Conservation (phyloP, 2,888 invertebrate genomes). For the Folsomia candida region DNA sequence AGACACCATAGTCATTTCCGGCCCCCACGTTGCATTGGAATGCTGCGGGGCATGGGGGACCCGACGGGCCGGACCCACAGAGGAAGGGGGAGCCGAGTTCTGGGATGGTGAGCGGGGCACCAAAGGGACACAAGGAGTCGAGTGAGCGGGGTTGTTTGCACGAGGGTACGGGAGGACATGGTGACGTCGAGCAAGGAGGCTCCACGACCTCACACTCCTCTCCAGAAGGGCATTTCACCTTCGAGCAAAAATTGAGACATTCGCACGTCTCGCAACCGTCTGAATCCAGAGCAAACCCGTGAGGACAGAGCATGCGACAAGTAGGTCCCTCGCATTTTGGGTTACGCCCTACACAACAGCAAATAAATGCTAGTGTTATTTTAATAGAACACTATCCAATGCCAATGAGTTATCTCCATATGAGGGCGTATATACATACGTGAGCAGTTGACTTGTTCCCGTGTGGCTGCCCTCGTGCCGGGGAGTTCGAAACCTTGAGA, state of each 20-base stretch:
- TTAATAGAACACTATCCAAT: no score
- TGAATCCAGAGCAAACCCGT: conserved; percentile 70
- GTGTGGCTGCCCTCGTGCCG: conserved; percentile 52
- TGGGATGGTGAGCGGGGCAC: conserved; percentile 64
- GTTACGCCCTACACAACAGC: conserved; percentile 58
- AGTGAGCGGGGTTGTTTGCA: conserved; percentile 73
- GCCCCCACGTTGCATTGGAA: conserved; percentile 76
- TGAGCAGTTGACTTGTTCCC: conserved; percentile 66
- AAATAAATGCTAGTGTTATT: no score
- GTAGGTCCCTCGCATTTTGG: conserved; percentile 71
- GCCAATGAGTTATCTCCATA: no score
- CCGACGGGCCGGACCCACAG: conserved; percentile 75
- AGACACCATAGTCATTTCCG: conserved; percentile 82
- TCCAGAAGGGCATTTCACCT: conserved; percentile 57
- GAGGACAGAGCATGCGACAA: conserved; percentile 81
- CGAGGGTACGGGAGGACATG: conserved; percentile 79
- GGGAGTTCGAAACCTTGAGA: conserved; percentile 58
- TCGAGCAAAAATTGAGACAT: conserved; percentile 54
- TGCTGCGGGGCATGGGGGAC: conserved; percentile 78
- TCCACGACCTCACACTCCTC: conserved; percentile 73
- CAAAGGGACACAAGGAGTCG: conserved; percentile 74
- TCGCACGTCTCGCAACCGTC: conserved; percentile 74
- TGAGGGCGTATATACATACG: conserved; percentile 57
- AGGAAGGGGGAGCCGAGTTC: conserved; percentile 73
- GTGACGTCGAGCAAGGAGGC: conserved; percentile 71